Evolutionary conservation across 2,113 vertebrate genomes (phyloP).

Genomic region (Periophthalmus modestus): DNA sequence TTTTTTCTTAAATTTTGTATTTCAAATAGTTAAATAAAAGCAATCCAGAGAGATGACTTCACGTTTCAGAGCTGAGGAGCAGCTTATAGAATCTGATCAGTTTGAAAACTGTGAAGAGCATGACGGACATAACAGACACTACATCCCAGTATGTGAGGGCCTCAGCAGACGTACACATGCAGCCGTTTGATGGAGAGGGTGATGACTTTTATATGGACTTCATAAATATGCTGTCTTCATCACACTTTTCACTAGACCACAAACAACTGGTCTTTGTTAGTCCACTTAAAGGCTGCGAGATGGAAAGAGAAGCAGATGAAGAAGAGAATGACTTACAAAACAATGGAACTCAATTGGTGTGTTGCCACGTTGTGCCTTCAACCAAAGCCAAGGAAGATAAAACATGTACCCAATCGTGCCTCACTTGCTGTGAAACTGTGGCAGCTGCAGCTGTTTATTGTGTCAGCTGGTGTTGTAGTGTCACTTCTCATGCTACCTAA

Average conservation of each 20-base stretch:
- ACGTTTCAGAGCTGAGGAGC: background rate
- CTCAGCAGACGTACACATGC: background rate
- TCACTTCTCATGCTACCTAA: too few relatives aligned
- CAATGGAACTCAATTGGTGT: background rate
- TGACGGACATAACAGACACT: background rate
- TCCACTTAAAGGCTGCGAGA: background rate
- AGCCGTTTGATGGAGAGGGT: background rate
- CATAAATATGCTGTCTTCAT: slow-evolving; percentile 1
- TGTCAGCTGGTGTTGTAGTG: too few relatives aligned
- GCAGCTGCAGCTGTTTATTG: background rate
- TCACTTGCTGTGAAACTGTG: too few relatives aligned
- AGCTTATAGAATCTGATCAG: background rate
- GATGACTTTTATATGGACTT: slow-evolving; percentile 9
- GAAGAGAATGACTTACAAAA: background rate
- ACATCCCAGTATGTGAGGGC: background rate
- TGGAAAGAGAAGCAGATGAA: background rate
- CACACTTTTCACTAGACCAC: slow-evolving; percentile 3
- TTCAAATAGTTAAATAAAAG: background rate
- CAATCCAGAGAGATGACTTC: background rate
- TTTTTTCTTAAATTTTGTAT: background rate
- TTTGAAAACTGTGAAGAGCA: background rate
- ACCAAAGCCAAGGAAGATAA: background rate
- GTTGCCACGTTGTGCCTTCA: background rate
- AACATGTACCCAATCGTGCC: background rate
- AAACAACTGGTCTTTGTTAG: background rate